Conservation (phyloP, 2,113 vertebrate genomes). For the Cavia aperea region DNA sequence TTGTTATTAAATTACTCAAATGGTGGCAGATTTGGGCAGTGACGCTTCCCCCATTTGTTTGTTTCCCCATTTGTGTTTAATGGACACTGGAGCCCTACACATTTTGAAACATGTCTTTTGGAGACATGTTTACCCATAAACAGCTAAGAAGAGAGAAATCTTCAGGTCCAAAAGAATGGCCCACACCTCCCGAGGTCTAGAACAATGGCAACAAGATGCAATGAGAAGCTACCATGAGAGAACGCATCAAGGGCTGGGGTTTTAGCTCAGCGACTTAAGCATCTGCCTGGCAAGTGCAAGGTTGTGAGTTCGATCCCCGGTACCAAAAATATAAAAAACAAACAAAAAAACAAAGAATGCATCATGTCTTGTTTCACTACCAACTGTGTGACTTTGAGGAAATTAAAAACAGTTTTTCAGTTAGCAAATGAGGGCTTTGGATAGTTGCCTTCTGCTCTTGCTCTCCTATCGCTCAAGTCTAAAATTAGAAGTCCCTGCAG, state of each 20-base stretch:
- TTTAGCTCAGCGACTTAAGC: too few relatives aligned
- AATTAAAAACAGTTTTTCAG: neutral
- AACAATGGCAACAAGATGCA: neutral
- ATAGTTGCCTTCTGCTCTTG: neutral
- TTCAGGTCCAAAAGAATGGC: neutral
- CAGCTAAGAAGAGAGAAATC: neutral
- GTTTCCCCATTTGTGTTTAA: neutral
- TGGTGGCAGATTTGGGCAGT: neutral
- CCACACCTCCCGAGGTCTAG: neutral
- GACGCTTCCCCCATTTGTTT: neutral
- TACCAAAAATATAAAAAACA: too few relatives aligned
- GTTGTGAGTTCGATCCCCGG: too few relatives aligned
- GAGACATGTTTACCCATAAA: neutral
- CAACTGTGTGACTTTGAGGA: neutral
- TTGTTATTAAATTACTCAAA: constrained; percentile 12
- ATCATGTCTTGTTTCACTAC: neutral
- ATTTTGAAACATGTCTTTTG: neutral
- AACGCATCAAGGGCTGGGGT: neutral
- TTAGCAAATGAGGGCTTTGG: neutral
- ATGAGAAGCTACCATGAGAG: neutral
- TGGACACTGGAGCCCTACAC: neutral
- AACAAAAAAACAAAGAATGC: too few relatives aligned
- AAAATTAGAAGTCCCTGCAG: neutral
- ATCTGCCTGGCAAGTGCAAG: too few relatives aligned
- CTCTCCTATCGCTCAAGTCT: neutral